A percentile compares a stretch with the other conserved stretches of the same genome.
phyloP scores from a whole-genome alignment of 2,113 vertebrate species.

The Lanius collurio region DNA sequence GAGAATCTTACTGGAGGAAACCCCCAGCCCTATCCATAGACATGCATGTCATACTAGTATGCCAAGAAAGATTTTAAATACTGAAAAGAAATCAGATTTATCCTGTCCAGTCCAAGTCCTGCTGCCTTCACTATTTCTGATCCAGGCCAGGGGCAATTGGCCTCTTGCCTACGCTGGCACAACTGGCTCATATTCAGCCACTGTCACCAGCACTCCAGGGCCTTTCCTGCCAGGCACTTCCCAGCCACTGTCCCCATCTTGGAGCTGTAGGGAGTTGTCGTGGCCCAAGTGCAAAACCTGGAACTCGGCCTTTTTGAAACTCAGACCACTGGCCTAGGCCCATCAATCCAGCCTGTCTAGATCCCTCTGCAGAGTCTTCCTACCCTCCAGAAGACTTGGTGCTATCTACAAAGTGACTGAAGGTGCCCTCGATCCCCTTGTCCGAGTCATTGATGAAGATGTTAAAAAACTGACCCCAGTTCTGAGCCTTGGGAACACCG shows the following conservation, averaged over 20 bases:
- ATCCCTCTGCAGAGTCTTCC: neutral
- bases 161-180: neutral
- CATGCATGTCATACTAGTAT: no score
- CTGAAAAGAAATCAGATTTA: neutral
- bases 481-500: neutral
- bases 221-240: no score
- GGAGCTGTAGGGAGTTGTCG: neutral
- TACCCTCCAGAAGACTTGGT: neutral
- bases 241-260: neutral
- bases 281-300: neutral
- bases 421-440: neutral
- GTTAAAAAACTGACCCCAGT: neutral
- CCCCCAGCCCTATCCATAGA: neutral
- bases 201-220: neutral
- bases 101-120: neutral
- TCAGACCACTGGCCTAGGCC: neutral
- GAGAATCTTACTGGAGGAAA: neutral
- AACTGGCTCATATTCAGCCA: neutral
- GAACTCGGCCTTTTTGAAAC: neutral
- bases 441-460: neutral
- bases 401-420: neutral
- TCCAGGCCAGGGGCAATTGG: no score
- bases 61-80: neutral
- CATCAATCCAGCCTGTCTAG: neutral
- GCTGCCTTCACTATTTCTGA: neutral